Base-by-base conservation (phyloP, 2,888 invertebrate species). In the Mythimna ferrago region DNA sequence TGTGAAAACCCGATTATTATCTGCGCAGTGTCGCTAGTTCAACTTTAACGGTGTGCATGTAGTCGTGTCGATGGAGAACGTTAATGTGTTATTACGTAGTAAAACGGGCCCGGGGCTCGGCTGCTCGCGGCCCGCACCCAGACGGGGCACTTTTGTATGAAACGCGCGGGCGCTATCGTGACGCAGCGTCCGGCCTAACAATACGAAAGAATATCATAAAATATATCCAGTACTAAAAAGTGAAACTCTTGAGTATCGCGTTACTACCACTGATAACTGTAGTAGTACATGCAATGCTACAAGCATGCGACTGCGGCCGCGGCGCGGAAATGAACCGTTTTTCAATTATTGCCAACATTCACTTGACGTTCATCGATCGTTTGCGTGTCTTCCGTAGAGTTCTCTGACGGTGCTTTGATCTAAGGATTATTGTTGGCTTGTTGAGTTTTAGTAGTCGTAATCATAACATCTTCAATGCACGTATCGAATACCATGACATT, bases 261-360 rank as follows among this genome's bases (percentile, higher is more conserved):
- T 62, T 78, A 60, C 65, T 11, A 44, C 63, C 44, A 54, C 62
- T 68, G 64, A 44, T 82, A 79, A 73, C 65, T 65, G 60, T 58
- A 9, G 21, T 21, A 11, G n/a, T 67, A 56, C 80, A 83, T 74
- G 69, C 84, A 69, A 81, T 69, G 38, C 19, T 61, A 80, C 10
- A 26, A 21, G 38, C 71, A 71, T 68, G 81, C 63, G 21, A 76
- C 26, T 53, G 60, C 53, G 16, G 69, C 66, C 51, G 62, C 44
- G 5, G 48, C 61, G 71, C 85, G 85, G 82, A 82, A 82, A 84
- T 74, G 66, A 60, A 66, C 69, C 56, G 78, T 70, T 82, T 82
- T 82, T 82, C 82, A 85, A 84, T 84, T 70, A 84, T 54, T 14
- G 48, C 2, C 44, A 44, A 66, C 63, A 65, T 57, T 80, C 65